These are phyloP conservation scores for Mycetomoellerius zeteki DNA, from an alignment of 1,140 invertebrate genomes.

Conservation along the genomic window DNA sequence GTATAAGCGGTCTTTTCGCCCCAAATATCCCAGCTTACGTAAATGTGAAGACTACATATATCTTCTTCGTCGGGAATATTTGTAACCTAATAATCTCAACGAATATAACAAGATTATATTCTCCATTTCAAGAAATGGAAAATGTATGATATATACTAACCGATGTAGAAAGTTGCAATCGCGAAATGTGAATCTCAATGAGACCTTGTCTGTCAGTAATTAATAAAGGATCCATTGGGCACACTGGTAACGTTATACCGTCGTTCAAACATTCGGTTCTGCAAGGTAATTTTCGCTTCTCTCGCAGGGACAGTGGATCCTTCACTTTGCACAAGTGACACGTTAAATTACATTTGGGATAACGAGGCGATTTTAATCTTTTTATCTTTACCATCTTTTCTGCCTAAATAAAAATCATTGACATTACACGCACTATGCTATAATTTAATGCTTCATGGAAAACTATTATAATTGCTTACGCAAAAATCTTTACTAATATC, in stretches of 20 bases:
- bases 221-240: slow-evolving; percentile 49
- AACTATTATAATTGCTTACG: slow-evolving; percentile 21
- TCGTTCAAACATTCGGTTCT: slow-evolving; percentile 48
- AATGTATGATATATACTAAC: slow-evolving; percentile 71
- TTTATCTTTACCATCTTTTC: slow-evolving; percentile 21
- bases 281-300: slow-evolving; percentile 28
- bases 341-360: slow-evolving; percentile 35
- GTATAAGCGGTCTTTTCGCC: slow-evolving; percentile 75
- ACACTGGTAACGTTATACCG: neutral
- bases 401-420: slow-evolving; percentile 34
- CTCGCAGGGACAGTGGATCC: neutral
- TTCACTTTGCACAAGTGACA: slow-evolving; percentile 19
- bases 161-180: slow-evolving; percentile 76
- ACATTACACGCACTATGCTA: neutral
- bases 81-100: slow-evolving; percentile 67
- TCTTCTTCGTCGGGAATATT: slow-evolving; percentile 73
- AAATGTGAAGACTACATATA: slow-evolving; percentile 71
- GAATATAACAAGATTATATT: neutral
- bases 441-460: neutral
- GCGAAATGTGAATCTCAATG: slow-evolving; percentile 80
- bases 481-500: slow-evolving; percentile 25
- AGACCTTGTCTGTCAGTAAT: slow-evolving; percentile 75
- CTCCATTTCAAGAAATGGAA: neutral
- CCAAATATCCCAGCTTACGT: slow-evolving; percentile 80
- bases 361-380: slow-evolving; percentile 5